Evolutionary conservation across 2,797 vertebrate species (phyloP).

Genomic region (Alcedo quadribrachys): DNA sequence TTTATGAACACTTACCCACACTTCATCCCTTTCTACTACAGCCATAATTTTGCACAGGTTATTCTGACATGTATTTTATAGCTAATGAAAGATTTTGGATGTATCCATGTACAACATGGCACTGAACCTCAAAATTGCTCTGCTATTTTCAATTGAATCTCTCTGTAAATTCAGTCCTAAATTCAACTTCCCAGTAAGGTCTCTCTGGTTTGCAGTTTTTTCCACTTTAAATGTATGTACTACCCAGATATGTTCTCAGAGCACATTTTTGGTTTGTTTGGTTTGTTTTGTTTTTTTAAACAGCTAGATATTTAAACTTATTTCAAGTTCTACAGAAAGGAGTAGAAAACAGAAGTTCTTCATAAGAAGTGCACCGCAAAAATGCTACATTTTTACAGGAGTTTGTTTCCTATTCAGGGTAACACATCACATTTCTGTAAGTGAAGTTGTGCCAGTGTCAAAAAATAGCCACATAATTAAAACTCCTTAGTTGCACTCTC

Average conservation of each 20-base stretch:
- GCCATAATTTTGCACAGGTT: not conserved
- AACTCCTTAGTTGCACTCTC: not conserved
- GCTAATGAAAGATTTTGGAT: slow-evolving; percentile 23
- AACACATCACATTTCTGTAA: not conserved
- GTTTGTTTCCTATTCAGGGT: not conserved
- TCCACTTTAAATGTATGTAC: not conserved
- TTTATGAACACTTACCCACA: slow-evolving; percentile 23
- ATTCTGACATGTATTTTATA: slow-evolving; percentile 19
- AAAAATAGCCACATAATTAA: not conserved
- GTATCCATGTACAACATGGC: not conserved
- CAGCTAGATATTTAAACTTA: not conserved
- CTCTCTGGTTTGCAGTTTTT: not conserved
- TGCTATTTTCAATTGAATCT: not conserved
- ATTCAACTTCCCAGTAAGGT: not conserved
- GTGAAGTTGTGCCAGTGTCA: not conserved
- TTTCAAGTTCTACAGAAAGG: not conserved
- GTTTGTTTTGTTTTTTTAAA: not conserved
- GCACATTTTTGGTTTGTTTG: not conserved
- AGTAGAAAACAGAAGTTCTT: not conserved
- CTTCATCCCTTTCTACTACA: not conserved
- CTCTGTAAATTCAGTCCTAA: slow-evolving; percentile 14
- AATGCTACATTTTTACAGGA: not conserved
- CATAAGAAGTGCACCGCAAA: not conserved
- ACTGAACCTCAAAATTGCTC: slow-evolving; percentile 51
- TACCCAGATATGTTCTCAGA: not conserved